Evolutionary conservation across 2,113 vertebrate species (phyloP), one percentile per base, ranked within the genome.

Genomic region (human): DNA sequence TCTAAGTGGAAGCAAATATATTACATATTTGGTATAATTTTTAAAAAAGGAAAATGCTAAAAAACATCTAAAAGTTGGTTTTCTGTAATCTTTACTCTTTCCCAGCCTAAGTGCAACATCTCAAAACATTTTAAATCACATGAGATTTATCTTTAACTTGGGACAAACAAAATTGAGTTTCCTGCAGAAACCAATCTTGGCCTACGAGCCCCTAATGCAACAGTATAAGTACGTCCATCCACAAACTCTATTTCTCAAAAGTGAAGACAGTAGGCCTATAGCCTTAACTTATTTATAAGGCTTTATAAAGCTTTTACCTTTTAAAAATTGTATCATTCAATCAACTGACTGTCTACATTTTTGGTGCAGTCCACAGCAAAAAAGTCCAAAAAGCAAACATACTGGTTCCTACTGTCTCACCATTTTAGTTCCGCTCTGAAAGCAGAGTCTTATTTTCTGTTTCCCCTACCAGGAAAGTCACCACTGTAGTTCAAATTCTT

Each of bases 91-190:
- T 35, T 38, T 50, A 70, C 22, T 50, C 25, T 30, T 91, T 82
- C 70, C 43, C 32, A 90, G n/a, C 14, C 38, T 87, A 48, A 27
- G 25, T 18, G 22, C 25, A 90, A 66, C 25, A 64, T 43, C 27
- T 52, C 38, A 93, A 78, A 94, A 78, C 20, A 89, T 30, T 59
- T 94, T 30, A 81, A 84, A 95, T 78, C 57, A 96, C 14, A 20
- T 4, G 8, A 40, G 50, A 38, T 70, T 72, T 92, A 35, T 84
- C 76, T 92, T 27, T 84, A 43, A 82, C 84, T 93, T n/a, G 8
- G 11, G 61, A 38, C 73, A 92, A 81, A 81, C 1, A 66, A 50
- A 72, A 84, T 0, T 25, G 35, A 35, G 70, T 40, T 95, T 75
- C n/a, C n/a, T 80, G 13, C 38, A 85, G 52, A 84, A 75, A 50